phyloP scores from a whole-genome alignment of 2,888 invertebrate species.

The Andrena haemorrhoa region DNA sequence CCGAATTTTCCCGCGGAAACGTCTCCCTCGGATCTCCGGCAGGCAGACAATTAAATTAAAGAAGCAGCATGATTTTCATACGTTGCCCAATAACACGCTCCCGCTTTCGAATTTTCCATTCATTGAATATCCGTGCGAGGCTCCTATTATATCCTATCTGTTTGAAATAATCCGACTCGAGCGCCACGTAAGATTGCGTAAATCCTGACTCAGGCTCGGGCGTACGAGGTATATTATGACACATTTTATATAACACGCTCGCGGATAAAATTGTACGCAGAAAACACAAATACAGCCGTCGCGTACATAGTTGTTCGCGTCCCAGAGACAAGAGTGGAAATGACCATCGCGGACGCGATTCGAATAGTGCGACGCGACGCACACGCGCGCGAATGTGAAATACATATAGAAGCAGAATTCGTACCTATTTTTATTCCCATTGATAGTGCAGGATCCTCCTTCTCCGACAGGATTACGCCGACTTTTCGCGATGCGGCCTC shows the following conservation, averaged over 20 bases:
- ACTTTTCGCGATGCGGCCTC: neutral
- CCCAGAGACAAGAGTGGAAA: slow-evolving; percentile 36
- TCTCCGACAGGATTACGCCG: neutral
- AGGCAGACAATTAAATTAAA: neutral
- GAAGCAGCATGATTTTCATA: slow-evolving; percentile 20
- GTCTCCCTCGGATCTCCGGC: neutral
- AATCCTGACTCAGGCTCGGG: slow-evolving; percentile 60
- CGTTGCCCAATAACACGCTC: slow-evolving; percentile 19
- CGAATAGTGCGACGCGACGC: slow-evolving; percentile 26
- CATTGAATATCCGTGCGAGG: slow-evolving; percentile 49
- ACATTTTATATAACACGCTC: slow-evolving; percentile 61
- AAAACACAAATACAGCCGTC: slow-evolving; percentile 15
- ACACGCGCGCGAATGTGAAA: neutral
- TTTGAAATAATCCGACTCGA: slow-evolving; percentile 48
- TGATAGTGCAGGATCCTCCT: neutral
- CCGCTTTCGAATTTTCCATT: slow-evolving; percentile 53
- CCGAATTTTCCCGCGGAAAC: neutral
- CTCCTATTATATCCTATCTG: slow-evolving; percentile 32
- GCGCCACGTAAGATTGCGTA: slow-evolving; percentile 56
- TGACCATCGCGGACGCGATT: slow-evolving; percentile 34
- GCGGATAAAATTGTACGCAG: slow-evolving; percentile 28
- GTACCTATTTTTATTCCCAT: slow-evolving; percentile 29
- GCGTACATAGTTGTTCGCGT: slow-evolving; percentile 10
- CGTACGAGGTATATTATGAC: slow-evolving; percentile 55
- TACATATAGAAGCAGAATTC: slow-evolving; percentile 27